A percentile compares a stretch with the other conserved stretches of the same genome.
Evolutionary conservation across 2,888 invertebrate species (phyloP).

Genomic region (Dorcus hopei): DNA sequence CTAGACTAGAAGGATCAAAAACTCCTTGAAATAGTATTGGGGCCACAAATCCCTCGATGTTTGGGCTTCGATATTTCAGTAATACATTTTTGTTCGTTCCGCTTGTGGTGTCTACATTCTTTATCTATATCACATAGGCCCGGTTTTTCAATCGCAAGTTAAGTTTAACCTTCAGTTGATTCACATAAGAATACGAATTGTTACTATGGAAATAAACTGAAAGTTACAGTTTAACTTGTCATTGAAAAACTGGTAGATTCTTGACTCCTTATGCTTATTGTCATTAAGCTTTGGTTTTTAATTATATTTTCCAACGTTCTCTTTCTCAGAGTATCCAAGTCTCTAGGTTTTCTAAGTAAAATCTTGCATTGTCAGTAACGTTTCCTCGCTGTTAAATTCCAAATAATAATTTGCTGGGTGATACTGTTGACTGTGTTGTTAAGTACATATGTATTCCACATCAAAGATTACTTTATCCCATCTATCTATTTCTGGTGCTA

Average conservation of each 20-base stretch:
- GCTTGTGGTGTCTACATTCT: too few species aligned
- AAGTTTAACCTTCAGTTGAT: too few species aligned
- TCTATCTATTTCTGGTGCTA: not conserved
- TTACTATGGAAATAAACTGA: too few species aligned
- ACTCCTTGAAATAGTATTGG: not conserved
- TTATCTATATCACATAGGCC: too few species aligned
- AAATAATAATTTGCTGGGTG: not conserved
- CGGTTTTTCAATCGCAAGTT: too few species aligned
- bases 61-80: too few species aligned
- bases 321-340: too few species aligned
- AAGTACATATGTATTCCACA: not conserved
- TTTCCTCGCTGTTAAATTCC: slow-evolving; percentile 1
- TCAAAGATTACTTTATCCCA: slow-evolving; percentile 4
- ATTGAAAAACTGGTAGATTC: too few species aligned
- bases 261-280: not conserved
- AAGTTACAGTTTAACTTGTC: too few species aligned
- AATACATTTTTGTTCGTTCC: too few species aligned
- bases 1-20: not conserved
- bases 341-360: not conserved
- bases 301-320: not conserved
- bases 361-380: not conserved
- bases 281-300: not conserved
- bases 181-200: too few species aligned
- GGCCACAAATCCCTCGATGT: not conserved
- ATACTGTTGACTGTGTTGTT: not conserved